A percentile compares a stretch with the other conserved stretches of the same genome.
Evolutionary conservation across 1,140 invertebrate species (phyloP).

Genomic region (Lucilia sericata): DNA sequence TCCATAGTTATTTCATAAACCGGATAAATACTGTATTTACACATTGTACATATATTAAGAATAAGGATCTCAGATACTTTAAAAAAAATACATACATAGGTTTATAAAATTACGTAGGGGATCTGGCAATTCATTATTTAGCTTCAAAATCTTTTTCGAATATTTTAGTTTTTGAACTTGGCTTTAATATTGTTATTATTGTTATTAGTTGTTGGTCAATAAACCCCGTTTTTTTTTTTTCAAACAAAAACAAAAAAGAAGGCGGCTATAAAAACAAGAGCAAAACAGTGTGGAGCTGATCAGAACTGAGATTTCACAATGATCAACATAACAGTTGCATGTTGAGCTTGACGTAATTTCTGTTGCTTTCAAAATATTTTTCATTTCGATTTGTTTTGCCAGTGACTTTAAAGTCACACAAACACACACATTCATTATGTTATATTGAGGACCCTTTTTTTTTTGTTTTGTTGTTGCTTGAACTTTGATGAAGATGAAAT

Average conservation of each 20-base stretch:
- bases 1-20: no score
- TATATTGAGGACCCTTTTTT: neutral
- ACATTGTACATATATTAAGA: no score
- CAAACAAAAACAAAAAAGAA: neutral
- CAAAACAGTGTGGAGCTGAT: neutral
- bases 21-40: no score
- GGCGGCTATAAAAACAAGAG: neutral
- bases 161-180: neutral
- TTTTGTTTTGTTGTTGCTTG: neutral
- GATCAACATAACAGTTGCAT: conserved; percentile 38
- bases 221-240: neutral
- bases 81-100: no score
- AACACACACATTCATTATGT: neutral
- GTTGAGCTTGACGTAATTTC: conserved; percentile 9
- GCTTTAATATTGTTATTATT: conserved; percentile 21
- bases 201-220: conserved; percentile 26
- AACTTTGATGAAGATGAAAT: conserved; percentile 19
- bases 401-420: neutral
- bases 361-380: neutral
- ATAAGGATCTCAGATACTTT: no score
- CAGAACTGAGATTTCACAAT: neutral
- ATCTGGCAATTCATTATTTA: neutral
- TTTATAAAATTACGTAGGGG: no score
- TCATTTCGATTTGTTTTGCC: neutral
- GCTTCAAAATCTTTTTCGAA: neutral